A percentile compares a stretch with the other conserved stretches of the same genome.
Conservation (phyloP, 2,797 vertebrate genomes). For the Anableps anableps region DNA sequence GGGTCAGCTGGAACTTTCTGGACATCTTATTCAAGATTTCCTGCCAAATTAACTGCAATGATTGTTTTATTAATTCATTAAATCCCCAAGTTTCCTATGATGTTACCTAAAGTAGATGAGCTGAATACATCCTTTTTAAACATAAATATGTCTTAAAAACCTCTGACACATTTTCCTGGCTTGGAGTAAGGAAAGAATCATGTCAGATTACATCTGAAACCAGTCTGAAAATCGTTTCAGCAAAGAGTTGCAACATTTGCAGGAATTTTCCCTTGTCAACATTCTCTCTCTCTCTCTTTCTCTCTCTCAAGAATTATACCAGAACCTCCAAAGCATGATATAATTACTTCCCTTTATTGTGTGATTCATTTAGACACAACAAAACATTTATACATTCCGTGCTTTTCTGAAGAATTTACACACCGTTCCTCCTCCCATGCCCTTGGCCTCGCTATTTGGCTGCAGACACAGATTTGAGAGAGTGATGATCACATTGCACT, state of each 20-base stretch:
- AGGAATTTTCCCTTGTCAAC: too few relatives aligned
- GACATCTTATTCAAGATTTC: not conserved
- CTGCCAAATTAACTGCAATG: not conserved
- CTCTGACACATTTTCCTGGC: not conserved
- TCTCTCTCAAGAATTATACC: constrained; percentile 18
- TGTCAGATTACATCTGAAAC: not conserved
- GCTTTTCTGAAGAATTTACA: constrained; percentile 55
- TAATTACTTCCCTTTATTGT: constrained; percentile 66
- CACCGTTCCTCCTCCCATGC: constrained; percentile 26
- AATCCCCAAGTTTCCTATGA: not conserved
- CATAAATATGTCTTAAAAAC: not conserved
- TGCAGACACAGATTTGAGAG: constrained; percentile 45
- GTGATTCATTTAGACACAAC: constrained; percentile 63
- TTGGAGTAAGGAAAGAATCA: not conserved
- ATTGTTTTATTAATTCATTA: not conserved
- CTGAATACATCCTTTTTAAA: not conserved
- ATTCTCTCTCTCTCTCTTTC: not conserved
- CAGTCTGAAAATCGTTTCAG: not conserved
- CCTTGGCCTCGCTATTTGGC: constrained; percentile 48
- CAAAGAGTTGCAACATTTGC: not conserved
- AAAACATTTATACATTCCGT: constrained; percentile 51
- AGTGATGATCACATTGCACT: constrained; percentile 15
- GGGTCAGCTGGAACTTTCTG: not conserved
- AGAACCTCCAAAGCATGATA: constrained; percentile 14
- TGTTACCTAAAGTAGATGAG: not conserved